Base-by-base conservation (phyloP, 2,888 invertebrate species). In the Lycaena phlaeas region DNA sequence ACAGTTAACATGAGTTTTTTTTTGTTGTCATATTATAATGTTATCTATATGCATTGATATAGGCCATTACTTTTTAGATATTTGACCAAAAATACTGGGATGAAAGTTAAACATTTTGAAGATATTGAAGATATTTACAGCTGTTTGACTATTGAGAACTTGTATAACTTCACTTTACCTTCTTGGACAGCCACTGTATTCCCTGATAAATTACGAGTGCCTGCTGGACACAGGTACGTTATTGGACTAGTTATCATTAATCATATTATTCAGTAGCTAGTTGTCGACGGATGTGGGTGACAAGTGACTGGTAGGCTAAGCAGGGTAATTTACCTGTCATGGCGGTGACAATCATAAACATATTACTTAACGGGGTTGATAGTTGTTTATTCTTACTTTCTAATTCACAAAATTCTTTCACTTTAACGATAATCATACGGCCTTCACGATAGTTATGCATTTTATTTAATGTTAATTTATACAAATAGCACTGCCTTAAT, bases 131-230 rank as follows among this genome's bases (percentile, higher is more conserved):
- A 86, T 45, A 66, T 94, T 7, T 93, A 90, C 57, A 90, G 88
- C 54, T 87, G 84, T 0, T 68, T 94, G 2, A 86, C 72, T 28
- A 92, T 94, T 42, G 94, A 94, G 72, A 59, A 63, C 2, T 50
- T 87, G 2, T 87, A 91, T 49, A 92, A 92, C 48, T 77, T 78
- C 28, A 78, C 85, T 1, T 60, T 92, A 38, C 92, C 92, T 0
- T 72, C 79, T 5, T 93, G 92, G 92, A 89, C 92, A 0, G 64
- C 81, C 27, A 70, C 73, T 14, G 87, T 92, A 1, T 93, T 82
- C 61, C 92, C 93, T 0, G 73, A 87, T 2, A 87, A 88, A 56
- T 70, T 94, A 75, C 64, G 70, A 27, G 84, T 85, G 26, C 82
- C 89, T n/a, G 86, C 92, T 0, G 85, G 85, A 38, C 85, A 90